Conservation (phyloP, 2,888 invertebrate species). For the Stegophylla sp. region DNA sequence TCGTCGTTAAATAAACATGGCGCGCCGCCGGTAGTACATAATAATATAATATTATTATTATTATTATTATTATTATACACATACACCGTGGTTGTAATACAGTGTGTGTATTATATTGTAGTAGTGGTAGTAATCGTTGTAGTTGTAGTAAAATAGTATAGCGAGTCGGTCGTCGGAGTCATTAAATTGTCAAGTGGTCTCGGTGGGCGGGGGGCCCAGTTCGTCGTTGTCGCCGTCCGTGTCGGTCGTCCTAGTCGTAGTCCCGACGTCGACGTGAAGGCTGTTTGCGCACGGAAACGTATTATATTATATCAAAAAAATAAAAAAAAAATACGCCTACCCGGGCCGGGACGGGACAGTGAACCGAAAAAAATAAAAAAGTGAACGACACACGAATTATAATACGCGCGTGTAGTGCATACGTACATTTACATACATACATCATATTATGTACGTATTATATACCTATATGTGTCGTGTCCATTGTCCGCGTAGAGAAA, state of each 20-base stretch:
- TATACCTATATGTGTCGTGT: no score
- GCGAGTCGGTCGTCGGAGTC: conserved; percentile 55
- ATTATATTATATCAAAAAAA: conserved; percentile 5
- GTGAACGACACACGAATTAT: no score
- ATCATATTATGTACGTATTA: no score
- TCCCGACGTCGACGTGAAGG: conserved; percentile 10
- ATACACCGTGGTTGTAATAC: neutral
- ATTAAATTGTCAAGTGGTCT: conserved; percentile 57
- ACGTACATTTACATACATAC: no score
- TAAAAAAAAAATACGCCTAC: conserved; percentile 14
- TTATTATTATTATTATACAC: neutral
- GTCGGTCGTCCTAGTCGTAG: neutral
- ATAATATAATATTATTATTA: neutral
- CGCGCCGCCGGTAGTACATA: conserved; percentile 19
- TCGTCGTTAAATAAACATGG: conserved; percentile 58
- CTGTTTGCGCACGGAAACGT: neutral
- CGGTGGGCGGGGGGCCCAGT: conserved; percentile 40
- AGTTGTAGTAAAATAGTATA: neutral
- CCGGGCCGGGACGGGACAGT: neutral
- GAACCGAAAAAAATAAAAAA: conserved; percentile 22
- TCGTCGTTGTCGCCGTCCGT: neutral
- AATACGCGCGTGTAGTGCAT: no score
- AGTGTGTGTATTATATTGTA: neutral
- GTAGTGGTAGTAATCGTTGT: neutral
- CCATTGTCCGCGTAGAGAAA: no score